Conservation (phyloP, 2,797 vertebrate genomes). For the Chlorospingus semifuscus region DNA sequence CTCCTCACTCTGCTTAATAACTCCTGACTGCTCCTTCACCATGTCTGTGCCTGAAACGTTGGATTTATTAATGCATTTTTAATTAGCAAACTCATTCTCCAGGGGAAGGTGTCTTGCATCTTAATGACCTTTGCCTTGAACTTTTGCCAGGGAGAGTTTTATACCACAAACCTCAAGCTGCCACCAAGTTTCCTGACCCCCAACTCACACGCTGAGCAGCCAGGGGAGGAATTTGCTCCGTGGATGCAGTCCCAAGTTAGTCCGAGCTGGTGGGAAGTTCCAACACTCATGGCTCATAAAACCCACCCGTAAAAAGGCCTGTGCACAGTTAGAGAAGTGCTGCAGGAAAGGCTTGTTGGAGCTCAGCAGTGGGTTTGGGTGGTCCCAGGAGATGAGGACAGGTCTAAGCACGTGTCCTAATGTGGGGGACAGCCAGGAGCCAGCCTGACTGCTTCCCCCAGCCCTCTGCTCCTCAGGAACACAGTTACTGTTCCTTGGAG, state of each 20-base stretch:
- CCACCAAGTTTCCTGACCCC: background rate
- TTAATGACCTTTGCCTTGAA: constrained; percentile 10
- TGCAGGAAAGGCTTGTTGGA: background rate
- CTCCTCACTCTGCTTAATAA: background rate
- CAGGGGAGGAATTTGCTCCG: background rate
- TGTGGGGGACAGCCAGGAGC: background rate
- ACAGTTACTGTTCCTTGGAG: background rate
- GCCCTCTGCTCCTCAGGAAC: background rate
- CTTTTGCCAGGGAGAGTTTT: background rate
- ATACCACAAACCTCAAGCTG: background rate
- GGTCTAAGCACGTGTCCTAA: rapidly evolving
- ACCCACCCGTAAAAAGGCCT: background rate
- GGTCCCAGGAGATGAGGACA: background rate
- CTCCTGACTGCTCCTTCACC: background rate
- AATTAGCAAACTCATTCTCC: constrained; percentile 32
- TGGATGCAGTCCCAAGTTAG: background rate
- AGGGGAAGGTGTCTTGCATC: constrained; percentile 6
- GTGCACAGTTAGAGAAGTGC: background rate
- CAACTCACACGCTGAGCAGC: background rate
- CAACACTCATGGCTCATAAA: background rate
- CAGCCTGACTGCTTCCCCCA: background rate
- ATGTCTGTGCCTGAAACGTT: background rate
- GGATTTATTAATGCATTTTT: constrained; percentile 55
- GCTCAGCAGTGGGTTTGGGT: background rate
- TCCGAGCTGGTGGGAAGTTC: background rate